A percentile compares a stretch with the other conserved stretches of the same genome.
Conservation (phyloP, 2,113 vertebrate species). For the Gadus macrocephalus region DNA sequence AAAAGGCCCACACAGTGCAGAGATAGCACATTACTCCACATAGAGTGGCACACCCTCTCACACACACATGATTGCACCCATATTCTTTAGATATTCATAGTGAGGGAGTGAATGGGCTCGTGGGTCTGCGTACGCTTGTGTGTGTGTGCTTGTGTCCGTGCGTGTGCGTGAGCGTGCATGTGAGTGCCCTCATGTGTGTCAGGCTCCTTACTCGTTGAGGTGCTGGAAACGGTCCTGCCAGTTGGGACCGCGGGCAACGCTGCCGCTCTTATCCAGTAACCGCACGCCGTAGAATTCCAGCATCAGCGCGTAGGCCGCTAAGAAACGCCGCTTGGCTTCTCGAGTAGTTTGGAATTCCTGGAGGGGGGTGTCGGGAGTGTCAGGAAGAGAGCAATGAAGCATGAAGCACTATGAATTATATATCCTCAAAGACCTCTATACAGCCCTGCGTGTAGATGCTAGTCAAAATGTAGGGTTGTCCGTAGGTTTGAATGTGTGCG, state of each 20-base stretch:
- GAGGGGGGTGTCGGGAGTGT: background rate
- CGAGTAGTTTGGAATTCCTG: constrained; percentile 98
- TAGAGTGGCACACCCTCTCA: too few species aligned
- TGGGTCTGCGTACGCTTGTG: background rate
- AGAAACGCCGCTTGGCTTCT: constrained; percentile 90
- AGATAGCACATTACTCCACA: too few species aligned
- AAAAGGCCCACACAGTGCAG: too few species aligned
- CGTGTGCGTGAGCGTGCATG: constrained; percentile 10
- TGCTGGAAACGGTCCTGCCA: constrained; percentile 96
- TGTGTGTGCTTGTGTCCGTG: background rate
- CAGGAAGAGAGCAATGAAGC: too few species aligned
- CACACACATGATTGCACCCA: too few species aligned
- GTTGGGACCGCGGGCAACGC: constrained; percentile 84
- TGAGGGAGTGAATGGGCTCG: background rate
- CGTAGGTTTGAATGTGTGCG: too few species aligned
- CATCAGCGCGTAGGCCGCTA: constrained; percentile 94
- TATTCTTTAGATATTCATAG: background rate
- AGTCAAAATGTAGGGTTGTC: too few species aligned
- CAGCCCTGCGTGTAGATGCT: too few species aligned
- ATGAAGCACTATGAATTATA: too few species aligned
- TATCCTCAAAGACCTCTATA: too few species aligned
- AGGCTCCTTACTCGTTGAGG: constrained; percentile 88
- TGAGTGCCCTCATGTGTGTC: background rate
- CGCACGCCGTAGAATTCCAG: constrained; percentile 97
- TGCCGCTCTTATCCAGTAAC: constrained; percentile 90